These are phyloP conservation scores for Ceramica pisi DNA, from an alignment of 2,888 invertebrate species.

Conservation along the genomic window DNA sequence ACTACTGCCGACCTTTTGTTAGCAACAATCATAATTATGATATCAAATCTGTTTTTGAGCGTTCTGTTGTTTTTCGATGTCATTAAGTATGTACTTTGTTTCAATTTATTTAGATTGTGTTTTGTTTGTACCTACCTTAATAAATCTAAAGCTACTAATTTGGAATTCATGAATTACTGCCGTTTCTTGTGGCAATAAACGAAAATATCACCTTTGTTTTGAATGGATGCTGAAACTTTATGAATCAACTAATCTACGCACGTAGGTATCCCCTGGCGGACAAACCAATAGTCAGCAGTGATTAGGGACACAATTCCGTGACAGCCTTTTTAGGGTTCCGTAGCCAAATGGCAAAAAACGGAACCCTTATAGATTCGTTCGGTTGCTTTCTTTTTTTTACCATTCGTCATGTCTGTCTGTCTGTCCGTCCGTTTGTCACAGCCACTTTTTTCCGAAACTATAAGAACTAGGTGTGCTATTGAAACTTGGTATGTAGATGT, in stretches of 20 bases:
- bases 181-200: not conserved
- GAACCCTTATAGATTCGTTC: too few species aligned
- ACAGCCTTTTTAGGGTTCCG: not conserved
- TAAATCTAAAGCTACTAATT: not conserved
- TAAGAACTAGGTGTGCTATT: too few species aligned
- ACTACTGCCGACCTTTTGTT: conserved; percentile 44
- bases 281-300: not conserved
- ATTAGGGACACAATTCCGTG: not conserved
- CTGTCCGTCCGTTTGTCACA: too few species aligned
- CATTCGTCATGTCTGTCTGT: too few species aligned
- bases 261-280: not conserved
- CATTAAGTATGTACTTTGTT: conserved; percentile 34
- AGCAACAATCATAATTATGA: conserved; percentile 50
- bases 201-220: not conserved
- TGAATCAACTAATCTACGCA: not conserved
- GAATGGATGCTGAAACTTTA: not conserved
- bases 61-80: conserved; percentile 35
- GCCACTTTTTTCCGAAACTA: too few species aligned
- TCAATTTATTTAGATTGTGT: conserved; percentile 19
- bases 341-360: too few species aligned
- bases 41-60: conserved; percentile 38
- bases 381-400: too few species aligned
- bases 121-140: conserved; percentile 6
- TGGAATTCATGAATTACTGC: not conserved
- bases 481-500: too few species aligned